These are phyloP conservation scores for Adela reaumurella DNA, from an alignment of 2,888 invertebrate genomes.

Conservation along the genomic window DNA sequence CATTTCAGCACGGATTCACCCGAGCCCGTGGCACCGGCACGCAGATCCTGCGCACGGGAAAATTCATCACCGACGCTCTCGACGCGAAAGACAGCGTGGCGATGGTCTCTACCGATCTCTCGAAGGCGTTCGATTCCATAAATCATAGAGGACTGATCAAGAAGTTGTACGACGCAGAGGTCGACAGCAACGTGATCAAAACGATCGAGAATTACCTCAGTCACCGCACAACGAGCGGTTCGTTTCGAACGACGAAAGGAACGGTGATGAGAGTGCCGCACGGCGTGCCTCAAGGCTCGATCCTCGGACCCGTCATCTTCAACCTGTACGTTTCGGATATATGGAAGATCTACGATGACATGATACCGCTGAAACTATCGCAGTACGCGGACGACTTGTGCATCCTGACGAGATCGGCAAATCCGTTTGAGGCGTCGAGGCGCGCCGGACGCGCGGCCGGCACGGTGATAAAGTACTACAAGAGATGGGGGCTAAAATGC, in stretches of 20 bases:
- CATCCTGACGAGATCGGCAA: neutral
- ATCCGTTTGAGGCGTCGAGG: neutral
- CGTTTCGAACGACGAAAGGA: too few species aligned
- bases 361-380: too few species aligned
- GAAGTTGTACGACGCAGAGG: too few species aligned
- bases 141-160: too few species aligned
- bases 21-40: too few species aligned
- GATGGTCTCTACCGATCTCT: neutral
- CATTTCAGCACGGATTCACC: too few species aligned
- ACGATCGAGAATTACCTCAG: neutral
- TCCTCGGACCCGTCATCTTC: too few species aligned
- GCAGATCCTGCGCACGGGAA: neutral
- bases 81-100: slow-evolving; percentile 1
- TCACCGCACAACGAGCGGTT: neutral
- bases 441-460: neutral
- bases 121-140: neutral
- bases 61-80: neutral
- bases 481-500: neutral
- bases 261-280: too few species aligned
- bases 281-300: too few species aligned
- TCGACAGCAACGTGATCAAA: neutral
- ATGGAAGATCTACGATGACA: too few species aligned
- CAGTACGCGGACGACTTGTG: neutral
- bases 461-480: neutral
- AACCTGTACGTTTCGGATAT: too few species aligned